A percentile compares a stretch with the other conserved stretches of the same genome.
Conservation (phyloP, 2,113 vertebrate species). For the Progne subis region DNA sequence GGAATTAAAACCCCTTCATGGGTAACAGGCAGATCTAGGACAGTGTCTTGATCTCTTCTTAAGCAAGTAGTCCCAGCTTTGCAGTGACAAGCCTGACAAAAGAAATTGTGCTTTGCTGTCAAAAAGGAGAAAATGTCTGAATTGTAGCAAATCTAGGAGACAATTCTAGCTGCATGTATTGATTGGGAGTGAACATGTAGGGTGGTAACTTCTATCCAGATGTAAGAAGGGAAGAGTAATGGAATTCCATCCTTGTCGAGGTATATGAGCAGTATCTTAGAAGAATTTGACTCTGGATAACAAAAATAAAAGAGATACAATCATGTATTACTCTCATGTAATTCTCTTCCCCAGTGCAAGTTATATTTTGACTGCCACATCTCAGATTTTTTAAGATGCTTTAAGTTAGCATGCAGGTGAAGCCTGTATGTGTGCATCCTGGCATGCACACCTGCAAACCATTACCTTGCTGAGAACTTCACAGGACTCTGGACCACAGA, state of each 20-base stretch:
- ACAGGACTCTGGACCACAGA: not conserved
- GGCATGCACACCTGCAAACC: not conserved
- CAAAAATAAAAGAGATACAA: not conserved
- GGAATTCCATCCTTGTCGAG: not conserved
- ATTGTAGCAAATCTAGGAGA: not conserved
- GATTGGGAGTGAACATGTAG: not conserved
- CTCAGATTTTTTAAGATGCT: not conserved
- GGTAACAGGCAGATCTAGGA: not conserved
- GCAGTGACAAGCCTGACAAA: not conserved
- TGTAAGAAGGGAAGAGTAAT: not conserved
- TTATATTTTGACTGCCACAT: not conserved
- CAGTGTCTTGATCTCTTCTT: not conserved
- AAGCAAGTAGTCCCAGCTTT: not conserved
- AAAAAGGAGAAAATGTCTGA: not conserved
- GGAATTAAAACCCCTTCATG: not conserved
- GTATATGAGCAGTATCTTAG: not conserved
- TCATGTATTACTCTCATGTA: not conserved
- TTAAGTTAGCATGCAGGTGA: not conserved
- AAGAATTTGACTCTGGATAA: not conserved
- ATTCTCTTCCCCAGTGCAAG: not conserved
- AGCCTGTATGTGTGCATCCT: not conserved
- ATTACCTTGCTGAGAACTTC: not conserved
- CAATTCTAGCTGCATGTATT: not conserved
- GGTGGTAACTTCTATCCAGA: not conserved
- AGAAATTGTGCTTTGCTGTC: not conserved